Evolutionary conservation across 2,113 vertebrate species (phyloP), one percentile per base, ranked within the genome.

Genomic region (Phyllostomus discolor): DNA sequence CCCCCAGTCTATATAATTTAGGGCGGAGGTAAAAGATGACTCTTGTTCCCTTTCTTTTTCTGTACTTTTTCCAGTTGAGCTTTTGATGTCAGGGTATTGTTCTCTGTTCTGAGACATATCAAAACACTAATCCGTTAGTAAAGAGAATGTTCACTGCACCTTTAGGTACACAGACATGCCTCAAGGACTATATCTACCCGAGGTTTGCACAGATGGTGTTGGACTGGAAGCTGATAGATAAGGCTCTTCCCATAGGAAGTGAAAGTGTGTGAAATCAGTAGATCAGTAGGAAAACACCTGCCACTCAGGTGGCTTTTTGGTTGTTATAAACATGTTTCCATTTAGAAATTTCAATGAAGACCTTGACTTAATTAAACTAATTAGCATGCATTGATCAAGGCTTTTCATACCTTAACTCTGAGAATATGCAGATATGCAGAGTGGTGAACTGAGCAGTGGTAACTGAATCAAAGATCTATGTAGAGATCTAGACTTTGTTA

Each of bases 341-440:
- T 7, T 92, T 73, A 83, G 84, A 91, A 43, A 84, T 76, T 64
- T 83, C 64, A 80, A 7, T 48, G 14, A 86, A 4, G 17, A 5
- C 79, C 4, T 62, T 94, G 10, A 87, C 50, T 96, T 86, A 82
- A 81, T 70, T 87, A 76, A 85, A 62, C 92, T 72, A 82, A 92
- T 72, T 86, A 89, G 3, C 70, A 86, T 19, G 17, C 5, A 46
- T 7, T 43, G 28, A 64, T 73, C 4, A 73, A 62, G n/a, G 5
- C 4, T 50, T 72, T 84, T 80, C 26, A 78, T 48, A 8, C 12
- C 3, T 83, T 64, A 41, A 52, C 28, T 19, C 16, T 31, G n/a
- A 88, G 15, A 81, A 16, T 41, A 28, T 35, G 15, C 19, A 43
- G 48, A 16, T 41, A 28, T 35, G 15, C 19, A 43, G 48, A 4